Percentiles rank a stretch among this genome's conserved stretches.
Conservation (phyloP, 2,888 invertebrate species). For the Anaspis maculata region DNA sequence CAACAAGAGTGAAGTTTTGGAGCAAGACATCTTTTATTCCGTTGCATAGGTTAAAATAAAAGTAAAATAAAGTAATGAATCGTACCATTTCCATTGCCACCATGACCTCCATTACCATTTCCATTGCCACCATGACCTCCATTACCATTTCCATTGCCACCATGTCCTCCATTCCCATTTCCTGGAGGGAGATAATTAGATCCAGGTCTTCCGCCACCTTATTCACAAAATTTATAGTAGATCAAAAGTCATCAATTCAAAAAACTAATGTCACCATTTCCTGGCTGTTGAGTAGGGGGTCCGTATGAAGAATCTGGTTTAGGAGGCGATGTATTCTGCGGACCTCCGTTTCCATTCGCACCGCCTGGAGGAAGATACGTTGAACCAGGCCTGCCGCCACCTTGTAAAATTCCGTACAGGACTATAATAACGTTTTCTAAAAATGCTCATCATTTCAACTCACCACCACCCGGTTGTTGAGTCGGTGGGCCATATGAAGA, state of each 20-base stretch:
- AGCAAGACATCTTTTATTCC: too few relatives aligned
- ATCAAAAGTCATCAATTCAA: too few relatives aligned
- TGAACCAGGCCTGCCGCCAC: not conserved
- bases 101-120: conserved; percentile 14
- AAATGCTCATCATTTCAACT: too few relatives aligned
- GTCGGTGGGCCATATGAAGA: not conserved
- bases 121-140: conserved; percentile 21
- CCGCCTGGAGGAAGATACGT: not conserved
- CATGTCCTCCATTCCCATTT: conserved; percentile 15
- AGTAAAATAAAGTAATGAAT: too few relatives aligned
- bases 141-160: conserved; percentile 20
- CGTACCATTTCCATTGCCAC: conserved; percentile 20
- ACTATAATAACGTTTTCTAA: too few relatives aligned
- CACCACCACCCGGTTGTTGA: conserved; percentile 7
- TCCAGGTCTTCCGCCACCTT: conserved; percentile 6
- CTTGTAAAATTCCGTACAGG: too few relatives aligned
- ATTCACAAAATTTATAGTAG: too few relatives aligned
- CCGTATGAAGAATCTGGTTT: not conserved
- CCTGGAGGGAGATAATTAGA: conserved; percentile 2
- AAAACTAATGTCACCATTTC: conserved; percentile 18
- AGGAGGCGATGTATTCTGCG: not conserved
- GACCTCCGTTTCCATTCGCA: conserved; percentile 9
- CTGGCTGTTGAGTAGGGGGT: conserved; percentile 1
- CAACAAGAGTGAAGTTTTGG: too few relatives aligned
- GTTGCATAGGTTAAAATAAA: too few relatives aligned